These are phyloP conservation scores for Grantiella picta DNA, from an alignment of 2,113 vertebrate genomes.

Conservation along the genomic window DNA sequence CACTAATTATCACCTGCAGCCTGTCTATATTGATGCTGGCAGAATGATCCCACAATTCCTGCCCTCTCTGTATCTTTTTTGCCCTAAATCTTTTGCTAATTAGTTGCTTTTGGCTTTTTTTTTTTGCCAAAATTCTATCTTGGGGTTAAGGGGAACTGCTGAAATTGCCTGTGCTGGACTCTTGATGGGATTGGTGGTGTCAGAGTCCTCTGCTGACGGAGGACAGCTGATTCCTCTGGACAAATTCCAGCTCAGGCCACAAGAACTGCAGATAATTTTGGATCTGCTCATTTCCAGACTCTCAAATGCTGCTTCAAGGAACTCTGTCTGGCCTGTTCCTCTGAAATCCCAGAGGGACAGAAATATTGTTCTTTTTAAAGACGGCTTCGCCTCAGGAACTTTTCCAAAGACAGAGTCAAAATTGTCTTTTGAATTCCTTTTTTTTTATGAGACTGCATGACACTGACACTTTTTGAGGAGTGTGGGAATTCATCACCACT, in stretches of 20 bases:
- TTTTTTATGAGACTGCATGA: not conserved
- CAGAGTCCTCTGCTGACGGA: not conserved
- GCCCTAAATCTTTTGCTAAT: not conserved
- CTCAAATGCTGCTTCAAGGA: slow-evolving; percentile 27
- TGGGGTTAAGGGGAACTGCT: not conserved
- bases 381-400: not conserved
- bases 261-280: slow-evolving; percentile 17
- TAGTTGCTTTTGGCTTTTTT: not conserved
- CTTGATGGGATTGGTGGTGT: not conserved
- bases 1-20: not conserved
- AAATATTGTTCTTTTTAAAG: slow-evolving; percentile 23
- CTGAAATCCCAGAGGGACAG: not conserved
- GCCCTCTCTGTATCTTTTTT: not conserved
- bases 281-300: slow-evolving; percentile 29
- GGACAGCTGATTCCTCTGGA: slow-evolving; percentile 42
- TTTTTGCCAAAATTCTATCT: not conserved
- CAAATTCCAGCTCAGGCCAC: slow-evolving; percentile 23
- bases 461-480: not conserved
- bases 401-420: not conserved
- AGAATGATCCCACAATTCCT: not conserved
- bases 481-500: not conserved
- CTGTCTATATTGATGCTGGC: not conserved
- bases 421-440: not conserved
- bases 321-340: slow-evolving; percentile 21
- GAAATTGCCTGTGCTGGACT: not conserved